These are phyloP conservation scores for Plagodis pulveraria DNA, from an alignment of 2,888 invertebrate genomes.

Conservation along the genomic window DNA sequence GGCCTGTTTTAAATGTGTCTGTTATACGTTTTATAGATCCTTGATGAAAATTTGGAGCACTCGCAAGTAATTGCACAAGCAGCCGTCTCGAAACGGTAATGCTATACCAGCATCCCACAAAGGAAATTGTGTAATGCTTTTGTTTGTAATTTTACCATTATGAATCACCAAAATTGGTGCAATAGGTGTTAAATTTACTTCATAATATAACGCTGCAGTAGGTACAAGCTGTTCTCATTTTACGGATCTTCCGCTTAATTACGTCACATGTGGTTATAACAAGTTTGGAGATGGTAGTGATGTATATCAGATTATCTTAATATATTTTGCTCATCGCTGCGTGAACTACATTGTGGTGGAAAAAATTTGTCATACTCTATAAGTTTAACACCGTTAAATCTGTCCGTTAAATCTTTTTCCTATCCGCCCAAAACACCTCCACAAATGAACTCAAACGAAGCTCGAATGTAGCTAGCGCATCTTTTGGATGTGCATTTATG, in stretches of 20 bases:
- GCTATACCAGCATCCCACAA: constrained; percentile 21
- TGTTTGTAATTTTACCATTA: constrained; percentile 20
- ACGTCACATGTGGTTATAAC: no score
- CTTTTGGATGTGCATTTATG: no score
- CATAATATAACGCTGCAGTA: neutral
- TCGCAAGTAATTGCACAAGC: constrained; percentile 23
- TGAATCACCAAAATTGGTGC: constrained; percentile 22
- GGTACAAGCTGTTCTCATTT: neutral
- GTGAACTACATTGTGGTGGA: no score
- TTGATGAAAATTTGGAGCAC: constrained; percentile 22
- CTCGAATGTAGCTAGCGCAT: no score
- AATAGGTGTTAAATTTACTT: constrained; percentile 12
- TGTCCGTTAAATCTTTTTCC: no score
- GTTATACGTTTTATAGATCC: constrained; percentile 18
- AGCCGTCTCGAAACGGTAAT: constrained; percentile 26
- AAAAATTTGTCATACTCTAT: no score
- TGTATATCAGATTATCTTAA: no score
- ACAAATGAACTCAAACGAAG: no score
- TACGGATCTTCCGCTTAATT: neutral
- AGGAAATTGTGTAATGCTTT: constrained; percentile 31
- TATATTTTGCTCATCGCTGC: no score
- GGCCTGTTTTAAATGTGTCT: neutral
- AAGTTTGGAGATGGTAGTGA: no score
- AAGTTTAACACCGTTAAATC: no score
- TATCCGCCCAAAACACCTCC: no score